Conservation (phyloP, 2,888 invertebrate genomes). For the Chironomus riparius region DNA sequence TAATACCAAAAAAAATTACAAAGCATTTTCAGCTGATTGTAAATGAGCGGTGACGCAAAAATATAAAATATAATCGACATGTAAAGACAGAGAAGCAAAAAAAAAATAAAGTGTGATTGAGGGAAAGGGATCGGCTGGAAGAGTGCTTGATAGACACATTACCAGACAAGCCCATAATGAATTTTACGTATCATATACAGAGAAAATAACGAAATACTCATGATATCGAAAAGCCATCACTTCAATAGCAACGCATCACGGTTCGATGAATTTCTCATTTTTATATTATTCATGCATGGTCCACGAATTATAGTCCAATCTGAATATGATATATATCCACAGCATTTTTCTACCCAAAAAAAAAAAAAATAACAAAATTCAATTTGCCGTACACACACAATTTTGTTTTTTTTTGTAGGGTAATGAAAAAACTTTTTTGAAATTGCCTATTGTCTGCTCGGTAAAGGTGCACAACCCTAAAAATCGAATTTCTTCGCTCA, state of each 20-base stretch:
- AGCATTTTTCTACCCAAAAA: background rate
- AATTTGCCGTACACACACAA: background rate
- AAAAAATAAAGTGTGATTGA: background rate
- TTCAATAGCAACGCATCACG: conserved; percentile 26
- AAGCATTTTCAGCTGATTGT: background rate
- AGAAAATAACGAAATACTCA: background rate
- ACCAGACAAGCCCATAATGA: conserved; percentile 24
- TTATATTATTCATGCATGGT: conserved; percentile 24
- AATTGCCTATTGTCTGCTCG: background rate
- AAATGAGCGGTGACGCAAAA: too few relatives aligned
- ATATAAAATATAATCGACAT: too few relatives aligned
- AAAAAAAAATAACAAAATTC: background rate
- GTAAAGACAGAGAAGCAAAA: too few relatives aligned
- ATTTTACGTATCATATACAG: background rate
- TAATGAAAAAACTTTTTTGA: background rate
- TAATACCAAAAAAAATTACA: background rate
- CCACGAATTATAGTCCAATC: conserved; percentile 24
- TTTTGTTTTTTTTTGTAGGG: too few relatives aligned
- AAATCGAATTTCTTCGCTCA: too few relatives aligned
- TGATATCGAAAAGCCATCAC: conserved; percentile 26
- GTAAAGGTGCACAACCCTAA: too few relatives aligned
- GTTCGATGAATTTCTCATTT: conserved; percentile 27
- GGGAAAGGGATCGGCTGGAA: conserved; percentile 11
- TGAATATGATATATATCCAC: background rate
- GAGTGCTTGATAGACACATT: conserved; percentile 16